Percentiles rank a stretch among this genome's conserved stretches.
These are phyloP conservation scores for Cetonia aurata DNA, from an alignment of 2,888 invertebrate genomes.

Conservation along the genomic window DNA sequence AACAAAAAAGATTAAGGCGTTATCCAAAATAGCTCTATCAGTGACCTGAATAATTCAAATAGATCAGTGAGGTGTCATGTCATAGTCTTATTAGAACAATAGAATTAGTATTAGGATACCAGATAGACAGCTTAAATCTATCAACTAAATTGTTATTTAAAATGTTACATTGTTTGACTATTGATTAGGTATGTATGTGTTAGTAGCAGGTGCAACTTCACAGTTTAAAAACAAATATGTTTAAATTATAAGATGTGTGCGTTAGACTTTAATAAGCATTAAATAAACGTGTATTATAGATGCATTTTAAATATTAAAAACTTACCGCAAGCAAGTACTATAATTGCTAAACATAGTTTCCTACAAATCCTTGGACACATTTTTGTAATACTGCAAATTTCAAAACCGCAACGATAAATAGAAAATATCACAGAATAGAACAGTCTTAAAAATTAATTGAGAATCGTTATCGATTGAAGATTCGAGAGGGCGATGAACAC, in stretches of 20 bases:
- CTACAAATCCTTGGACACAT: conserved; percentile 35
- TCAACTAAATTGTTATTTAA: too few relatives aligned
- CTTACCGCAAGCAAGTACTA: conserved; percentile 33
- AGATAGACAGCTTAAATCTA: too few relatives aligned
- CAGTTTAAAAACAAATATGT: too few relatives aligned
- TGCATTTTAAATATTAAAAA: not conserved
- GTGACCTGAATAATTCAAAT: too few relatives aligned
- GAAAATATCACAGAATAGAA: conserved; percentile 30
- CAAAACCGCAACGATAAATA: conserved; percentile 29
- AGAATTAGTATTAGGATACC: too few relatives aligned
- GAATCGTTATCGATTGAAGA: not conserved
- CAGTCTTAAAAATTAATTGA: conserved; percentile 27
- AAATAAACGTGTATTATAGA: not conserved
- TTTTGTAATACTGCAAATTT: conserved; percentile 38
- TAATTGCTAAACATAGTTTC: conserved; percentile 36
- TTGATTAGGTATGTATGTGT: not conserved
- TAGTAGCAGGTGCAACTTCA: not conserved
- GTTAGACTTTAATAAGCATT: conserved; percentile 16
- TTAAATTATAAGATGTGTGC: not conserved
- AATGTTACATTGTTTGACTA: too few relatives aligned
- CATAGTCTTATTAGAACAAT: too few relatives aligned
- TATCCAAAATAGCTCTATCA: too few relatives aligned
- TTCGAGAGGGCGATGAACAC: conserved; percentile 24
- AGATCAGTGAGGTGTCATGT: too few relatives aligned
- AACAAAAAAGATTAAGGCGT: too few relatives aligned